Base-by-base conservation (phyloP, 2,113 vertebrate genomes). In the Cairina moschata region DNA sequence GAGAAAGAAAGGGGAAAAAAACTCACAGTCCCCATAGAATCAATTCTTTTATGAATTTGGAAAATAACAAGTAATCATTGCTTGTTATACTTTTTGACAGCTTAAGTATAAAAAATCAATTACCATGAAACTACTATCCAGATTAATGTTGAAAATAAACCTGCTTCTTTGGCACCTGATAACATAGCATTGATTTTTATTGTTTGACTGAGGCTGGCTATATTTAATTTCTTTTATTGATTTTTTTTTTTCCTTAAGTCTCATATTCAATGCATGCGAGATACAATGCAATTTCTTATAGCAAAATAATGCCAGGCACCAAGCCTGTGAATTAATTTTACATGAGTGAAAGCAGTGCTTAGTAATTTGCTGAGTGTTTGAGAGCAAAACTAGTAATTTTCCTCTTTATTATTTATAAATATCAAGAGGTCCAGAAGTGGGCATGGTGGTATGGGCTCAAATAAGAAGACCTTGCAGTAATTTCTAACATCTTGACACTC, bases 221-320 rank as follows among this genome's bases (percentile, higher is more conserved):
- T 97, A 96, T 98, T 97, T 96, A 98, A 97, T 97, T 95, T 97
- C 50, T 97, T 97, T 96, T 94, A 97, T 96, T 94, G 91, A 97
- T 48, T 97, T 91, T 97, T 84, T 97, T 84, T 87, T 88, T 94
- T 89, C 38, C 82, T 66, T 94, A 97, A 97, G 72, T 69, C 90
- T 34, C 93, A 72, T 98, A 92, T 92, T 97, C 83, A 94, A 63
- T 83, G 78, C 65, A 96, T 96, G 71, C 50, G 79, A 95, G 96
- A 90, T 95, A 95, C 96, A 98, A 95, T 89, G 62, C 55, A 93
- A 95, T 97, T 97, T 96, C 66, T 97, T 95, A 92, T 63, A 82
- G 63, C 38, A 96, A 96, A 96, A 46, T 89, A 95, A 96, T 96
- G 59, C 83, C 60, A 92, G 50, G 68, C 74, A 84, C 71, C 72